These are phyloP conservation scores for Hemitrygon akajei DNA, from an alignment of 2,797 vertebrate species.

Conservation along the genomic window DNA sequence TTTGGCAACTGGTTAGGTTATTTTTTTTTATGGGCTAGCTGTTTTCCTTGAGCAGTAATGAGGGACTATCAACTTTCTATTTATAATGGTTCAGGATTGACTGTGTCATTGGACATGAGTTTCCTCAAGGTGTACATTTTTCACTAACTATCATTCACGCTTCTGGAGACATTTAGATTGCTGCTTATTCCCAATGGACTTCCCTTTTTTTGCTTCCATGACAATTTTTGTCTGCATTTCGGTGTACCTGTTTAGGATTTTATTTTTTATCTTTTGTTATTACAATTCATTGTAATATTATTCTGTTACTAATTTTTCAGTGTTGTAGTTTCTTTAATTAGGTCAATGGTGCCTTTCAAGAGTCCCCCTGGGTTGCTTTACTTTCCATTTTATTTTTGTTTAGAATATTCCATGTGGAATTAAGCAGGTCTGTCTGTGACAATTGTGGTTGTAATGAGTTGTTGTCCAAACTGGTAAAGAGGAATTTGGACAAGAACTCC, in stretches of 20 bases:
- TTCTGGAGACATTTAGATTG: not conserved
- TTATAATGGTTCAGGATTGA: not conserved
- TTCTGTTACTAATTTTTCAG: not conserved
- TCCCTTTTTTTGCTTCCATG: not conserved
- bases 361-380: not conserved
- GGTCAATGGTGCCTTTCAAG: not conserved
- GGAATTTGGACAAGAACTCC: too few species aligned
- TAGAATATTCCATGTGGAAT: too few species aligned
- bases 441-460: not conserved
- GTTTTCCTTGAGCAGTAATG: not conserved
- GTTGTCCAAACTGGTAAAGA: slow-evolving; percentile 4
- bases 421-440: not conserved
- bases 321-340: not conserved
- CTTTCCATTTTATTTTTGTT: too few species aligned
- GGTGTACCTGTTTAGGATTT: not conserved
- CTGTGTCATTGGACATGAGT: not conserved
- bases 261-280: not conserved
- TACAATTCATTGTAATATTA: not conserved
- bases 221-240: not conserved
- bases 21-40: not conserved
- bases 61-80: not conserved
- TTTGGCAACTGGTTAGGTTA: not conserved
- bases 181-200: not conserved
- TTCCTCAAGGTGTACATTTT: not conserved
- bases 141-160: not conserved